Evolutionary conservation across 2,888 invertebrate species (phyloP).

Genomic region (Seira ritae): DNA sequence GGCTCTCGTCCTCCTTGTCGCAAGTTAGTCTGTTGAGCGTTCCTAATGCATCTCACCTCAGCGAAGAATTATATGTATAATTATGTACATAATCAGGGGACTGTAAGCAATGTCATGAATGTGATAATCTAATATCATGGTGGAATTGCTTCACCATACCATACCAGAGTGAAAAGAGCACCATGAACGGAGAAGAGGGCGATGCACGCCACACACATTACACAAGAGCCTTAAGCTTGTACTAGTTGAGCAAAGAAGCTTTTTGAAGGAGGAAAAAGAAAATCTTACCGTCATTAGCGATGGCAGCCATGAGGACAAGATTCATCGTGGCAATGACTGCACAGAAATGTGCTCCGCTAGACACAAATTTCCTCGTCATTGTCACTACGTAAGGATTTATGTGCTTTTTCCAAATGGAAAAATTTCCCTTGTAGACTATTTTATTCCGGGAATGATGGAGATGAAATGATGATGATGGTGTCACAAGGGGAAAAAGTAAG

Average conservation of each 20-base stretch:
- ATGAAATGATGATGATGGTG: constrained; percentile 21
- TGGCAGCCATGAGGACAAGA: constrained; percentile 73
- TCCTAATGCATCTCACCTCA: background rate
- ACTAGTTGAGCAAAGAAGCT: background rate
- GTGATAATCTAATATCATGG: constrained; percentile 9
- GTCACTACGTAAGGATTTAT: constrained; percentile 41
- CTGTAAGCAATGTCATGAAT: constrained; percentile 5
- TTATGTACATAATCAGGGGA: background rate
- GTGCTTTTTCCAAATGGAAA: constrained; percentile 14
- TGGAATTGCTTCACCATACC: background rate
- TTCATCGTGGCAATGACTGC: constrained; percentile 73
- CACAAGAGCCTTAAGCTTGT: background rate
- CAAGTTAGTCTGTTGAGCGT: background rate
- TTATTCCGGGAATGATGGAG: background rate
- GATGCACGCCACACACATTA: no score
- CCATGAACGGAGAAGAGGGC: background rate
- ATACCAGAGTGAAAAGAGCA: constrained; percentile 14
- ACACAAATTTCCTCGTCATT: constrained; percentile 70
- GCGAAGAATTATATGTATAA: background rate
- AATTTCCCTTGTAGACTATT: background rate
- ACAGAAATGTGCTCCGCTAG: constrained; percentile 70
- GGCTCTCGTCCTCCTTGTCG: background rate
- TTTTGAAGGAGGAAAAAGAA: constrained; percentile 16
- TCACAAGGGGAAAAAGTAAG: constrained; percentile 6
- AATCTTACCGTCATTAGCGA: constrained; percentile 73